Evolutionary conservation across 64 coral and sea anemone species (phyloP).

Genomic region (Acropora tenuis): DNA sequence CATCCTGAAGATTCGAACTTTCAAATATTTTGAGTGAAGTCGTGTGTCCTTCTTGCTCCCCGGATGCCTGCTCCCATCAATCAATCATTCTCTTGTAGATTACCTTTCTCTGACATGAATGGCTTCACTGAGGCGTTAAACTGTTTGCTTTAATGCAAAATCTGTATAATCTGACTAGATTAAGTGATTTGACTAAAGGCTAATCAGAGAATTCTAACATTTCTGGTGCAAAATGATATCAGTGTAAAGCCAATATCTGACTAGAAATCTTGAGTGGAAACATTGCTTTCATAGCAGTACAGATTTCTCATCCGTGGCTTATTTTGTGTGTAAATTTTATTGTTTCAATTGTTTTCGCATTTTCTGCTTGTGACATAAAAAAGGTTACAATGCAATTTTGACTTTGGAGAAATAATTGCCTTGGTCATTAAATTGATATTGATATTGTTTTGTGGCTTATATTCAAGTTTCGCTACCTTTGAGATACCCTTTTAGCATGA

Average conservation of each 20-base stretch:
- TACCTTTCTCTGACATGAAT: background rate
- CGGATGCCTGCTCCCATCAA: too few relatives aligned
- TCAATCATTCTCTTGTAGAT: background rate
- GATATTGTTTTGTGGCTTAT: background rate
- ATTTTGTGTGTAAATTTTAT: background rate
- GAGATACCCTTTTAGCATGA: background rate
- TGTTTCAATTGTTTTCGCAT: background rate
- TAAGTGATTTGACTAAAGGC: background rate
- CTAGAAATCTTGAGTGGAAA: background rate
- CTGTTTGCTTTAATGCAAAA: background rate
- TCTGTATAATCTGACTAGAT: background rate
- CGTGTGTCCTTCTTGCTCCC: background rate
- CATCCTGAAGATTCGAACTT: background rate
- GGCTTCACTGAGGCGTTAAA: constrained; percentile 14
- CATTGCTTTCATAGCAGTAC: background rate
- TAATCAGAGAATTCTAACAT: background rate
- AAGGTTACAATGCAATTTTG: background rate
- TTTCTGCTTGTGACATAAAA: background rate
- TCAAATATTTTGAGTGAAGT: background rate
- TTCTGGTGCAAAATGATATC: background rate
- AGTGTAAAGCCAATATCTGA: background rate
- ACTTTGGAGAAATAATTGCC: too few relatives aligned
- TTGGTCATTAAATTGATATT: background rate
- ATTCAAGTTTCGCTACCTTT: background rate
- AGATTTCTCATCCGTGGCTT: background rate